Evolutionary conservation across 2,888 invertebrate species (phyloP).

Genomic region (Hydraecia micacea): DNA sequence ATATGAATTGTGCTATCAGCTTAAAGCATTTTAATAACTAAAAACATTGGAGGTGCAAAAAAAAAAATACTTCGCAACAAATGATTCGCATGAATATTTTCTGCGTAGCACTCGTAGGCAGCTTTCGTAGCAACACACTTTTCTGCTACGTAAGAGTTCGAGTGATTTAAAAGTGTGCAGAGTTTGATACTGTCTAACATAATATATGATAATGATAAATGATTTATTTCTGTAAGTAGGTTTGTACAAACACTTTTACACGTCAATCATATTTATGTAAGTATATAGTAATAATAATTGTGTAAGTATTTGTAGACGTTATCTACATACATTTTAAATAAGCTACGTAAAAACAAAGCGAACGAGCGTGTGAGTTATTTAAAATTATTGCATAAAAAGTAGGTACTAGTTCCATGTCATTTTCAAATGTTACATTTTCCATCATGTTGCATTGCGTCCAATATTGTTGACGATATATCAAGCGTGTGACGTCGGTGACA

Average conservation of each 20-base stretch:
- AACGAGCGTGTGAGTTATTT: background rate
- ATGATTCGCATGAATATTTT: background rate
- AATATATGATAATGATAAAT: no score
- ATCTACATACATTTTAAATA: background rate
- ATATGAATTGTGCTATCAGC: background rate
- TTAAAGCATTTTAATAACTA: background rate
- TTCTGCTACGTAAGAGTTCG: background rate
- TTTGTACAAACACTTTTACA: no score
- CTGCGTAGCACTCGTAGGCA: slow-evolving; percentile 28
- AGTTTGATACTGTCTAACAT: background rate
- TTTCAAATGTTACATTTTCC: background rate
- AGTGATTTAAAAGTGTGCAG: background rate
- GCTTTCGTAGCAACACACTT: slow-evolving; percentile 19
- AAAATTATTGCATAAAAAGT: background rate
- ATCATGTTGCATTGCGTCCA: background rate
- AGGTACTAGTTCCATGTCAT: no score
- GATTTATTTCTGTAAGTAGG: no score
- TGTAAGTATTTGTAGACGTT: background rate
- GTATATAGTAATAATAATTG: no score
- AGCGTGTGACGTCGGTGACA: background rate
- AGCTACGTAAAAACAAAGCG: background rate
- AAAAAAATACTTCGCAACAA: background rate
- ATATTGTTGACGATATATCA: background rate
- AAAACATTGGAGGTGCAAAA: background rate
- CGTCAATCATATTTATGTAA: no score